Conservation (phyloP, 2,113 vertebrate genomes). For the Cyrtonyx montezumae region DNA sequence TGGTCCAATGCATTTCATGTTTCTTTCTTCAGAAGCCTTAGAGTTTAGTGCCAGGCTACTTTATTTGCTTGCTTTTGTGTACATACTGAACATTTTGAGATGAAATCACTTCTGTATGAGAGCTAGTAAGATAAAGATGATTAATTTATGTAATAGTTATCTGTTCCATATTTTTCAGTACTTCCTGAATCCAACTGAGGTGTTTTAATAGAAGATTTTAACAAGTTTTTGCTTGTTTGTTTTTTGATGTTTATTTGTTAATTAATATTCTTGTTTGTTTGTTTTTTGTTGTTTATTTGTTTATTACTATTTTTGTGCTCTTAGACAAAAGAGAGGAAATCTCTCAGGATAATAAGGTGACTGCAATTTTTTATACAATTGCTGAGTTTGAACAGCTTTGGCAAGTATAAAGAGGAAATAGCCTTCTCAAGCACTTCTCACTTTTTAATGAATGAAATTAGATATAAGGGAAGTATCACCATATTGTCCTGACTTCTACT, state of each 20-base stretch:
- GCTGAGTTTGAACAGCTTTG: not conserved
- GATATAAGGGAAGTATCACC: not conserved
- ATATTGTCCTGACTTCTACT: not conserved
- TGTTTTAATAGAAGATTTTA: not conserved
- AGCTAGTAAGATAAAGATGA: not conserved
- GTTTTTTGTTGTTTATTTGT: too few relatives aligned
- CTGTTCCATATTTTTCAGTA: not conserved
- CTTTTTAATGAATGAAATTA: not conserved
- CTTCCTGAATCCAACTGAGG: not conserved
- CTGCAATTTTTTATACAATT: not conserved
- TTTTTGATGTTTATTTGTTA: too few relatives aligned
- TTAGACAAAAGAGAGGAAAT: not conserved
- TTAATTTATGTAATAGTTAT: not conserved
- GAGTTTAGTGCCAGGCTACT: not conserved
- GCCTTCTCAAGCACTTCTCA: not conserved
- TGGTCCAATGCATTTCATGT: fast-evolving
- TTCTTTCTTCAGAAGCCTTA: not conserved
- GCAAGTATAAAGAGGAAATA: not conserved
- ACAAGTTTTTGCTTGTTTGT: fast-evolving
- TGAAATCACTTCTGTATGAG: not conserved
- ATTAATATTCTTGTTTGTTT: too few relatives aligned
- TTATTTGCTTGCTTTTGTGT: not conserved
- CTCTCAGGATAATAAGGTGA: not conserved
- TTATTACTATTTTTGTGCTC: not conserved
- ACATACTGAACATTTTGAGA: not conserved